Conservation (phyloP, 2,113 vertebrate genomes). For the Eclectus roratus region DNA sequence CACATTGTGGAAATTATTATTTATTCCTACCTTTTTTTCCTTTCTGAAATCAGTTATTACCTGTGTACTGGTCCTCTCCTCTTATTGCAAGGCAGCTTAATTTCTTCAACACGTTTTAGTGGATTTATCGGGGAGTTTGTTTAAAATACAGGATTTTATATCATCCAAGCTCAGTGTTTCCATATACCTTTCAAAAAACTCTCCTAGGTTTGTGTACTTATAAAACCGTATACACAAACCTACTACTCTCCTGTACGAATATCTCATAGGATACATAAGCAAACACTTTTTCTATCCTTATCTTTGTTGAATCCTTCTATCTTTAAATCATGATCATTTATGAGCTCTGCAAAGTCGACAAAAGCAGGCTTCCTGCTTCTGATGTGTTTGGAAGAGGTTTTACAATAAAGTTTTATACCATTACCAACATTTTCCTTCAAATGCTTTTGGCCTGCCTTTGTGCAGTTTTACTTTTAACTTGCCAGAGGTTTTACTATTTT, state of each 20-base stretch:
- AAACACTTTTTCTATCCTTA: background rate
- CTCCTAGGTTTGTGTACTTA: background rate
- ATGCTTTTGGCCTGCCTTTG: background rate
- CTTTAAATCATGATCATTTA: background rate
- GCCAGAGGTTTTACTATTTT: conserved; percentile 36
- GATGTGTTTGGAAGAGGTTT: conserved; percentile 29
- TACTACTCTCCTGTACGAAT: background rate
- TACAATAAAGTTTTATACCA: background rate
- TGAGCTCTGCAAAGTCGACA: background rate
- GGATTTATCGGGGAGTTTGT: background rate
- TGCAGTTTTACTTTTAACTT: background rate
- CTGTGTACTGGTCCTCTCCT: background rate
- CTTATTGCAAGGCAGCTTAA: background rate
- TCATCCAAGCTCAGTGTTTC: background rate
- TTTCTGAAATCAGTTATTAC: background rate
- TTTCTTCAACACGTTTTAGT: background rate
- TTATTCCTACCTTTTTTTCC: background rate
- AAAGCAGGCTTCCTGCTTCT: conserved; percentile 1
- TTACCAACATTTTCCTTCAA: conserved; percentile 43
- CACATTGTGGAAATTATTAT: background rate
- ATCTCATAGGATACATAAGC: background rate
- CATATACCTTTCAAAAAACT: background rate
- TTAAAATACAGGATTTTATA: background rate
- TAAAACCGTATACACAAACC: background rate
- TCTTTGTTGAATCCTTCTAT: background rate